Evolutionary conservation across 2,797 vertebrate species (phyloP), one percentile per base, ranked within the genome.

Genomic region (Pseudomugil tenellus): DNA sequence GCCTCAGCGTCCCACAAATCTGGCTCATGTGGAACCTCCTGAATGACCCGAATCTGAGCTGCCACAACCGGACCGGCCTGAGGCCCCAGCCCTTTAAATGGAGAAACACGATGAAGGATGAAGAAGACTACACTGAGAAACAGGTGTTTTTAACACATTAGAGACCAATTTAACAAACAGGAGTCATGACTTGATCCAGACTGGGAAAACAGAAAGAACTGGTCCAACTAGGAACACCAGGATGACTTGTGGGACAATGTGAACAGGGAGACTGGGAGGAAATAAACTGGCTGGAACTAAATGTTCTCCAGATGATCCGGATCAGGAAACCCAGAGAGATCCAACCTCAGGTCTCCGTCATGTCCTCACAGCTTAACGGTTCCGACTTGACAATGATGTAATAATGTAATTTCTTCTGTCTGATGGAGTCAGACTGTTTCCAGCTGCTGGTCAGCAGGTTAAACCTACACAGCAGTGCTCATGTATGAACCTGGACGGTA

Each of bases 11-110:
- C 1, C 94, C 97, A 0, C 97, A 99, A 89, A 96, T 99, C 81
- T 99, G 98, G 98, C 94, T 99, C 0, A 99, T 99, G 98, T 99
- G 97, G 97, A 96, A 94, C 79, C 93, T 99, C 28, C 93, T 99
- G 43, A 96, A 98, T 2, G 95, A 95, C 72, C 93, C 95, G 2
- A 90, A 80, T 1, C 85, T 89, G 29, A 94, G 88, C 26, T 96
- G 95, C 86, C 96, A 97, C 74, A 95, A 93, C 3, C 70, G 77
- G 37, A 86, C 74, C 21, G 61, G 43, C 41, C 84, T 85, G 17
- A 93, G 89, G 0, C 84, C 89, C 17, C 70, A 74, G 72, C 91
- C 93, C 63, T 99, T 99, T 85, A 94, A 84, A 0, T 99, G 98
- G 98, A 92, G 85, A 37, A 76, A 28, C 8, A 71, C 58, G 19